Evolutionary conservation across 1,140 invertebrate genomes (phyloP).

Genomic region (Agrypnia vestita): DNA sequence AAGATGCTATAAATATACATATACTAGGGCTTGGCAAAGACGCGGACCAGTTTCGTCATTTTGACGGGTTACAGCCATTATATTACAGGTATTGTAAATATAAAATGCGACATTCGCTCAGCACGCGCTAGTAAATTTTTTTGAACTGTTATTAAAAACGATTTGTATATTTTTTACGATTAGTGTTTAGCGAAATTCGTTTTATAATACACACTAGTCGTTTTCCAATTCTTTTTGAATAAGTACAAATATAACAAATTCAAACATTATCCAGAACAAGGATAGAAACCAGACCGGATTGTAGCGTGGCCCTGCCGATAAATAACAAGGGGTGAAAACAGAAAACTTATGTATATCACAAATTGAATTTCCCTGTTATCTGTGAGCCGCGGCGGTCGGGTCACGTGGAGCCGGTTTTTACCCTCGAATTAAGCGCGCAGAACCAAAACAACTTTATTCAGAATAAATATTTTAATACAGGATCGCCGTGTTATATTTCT

Average conservation of each 20-base stretch:
- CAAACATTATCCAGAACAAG: neutral
- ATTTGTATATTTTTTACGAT: neutral
- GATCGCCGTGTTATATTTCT: neutral
- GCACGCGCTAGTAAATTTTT: no score
- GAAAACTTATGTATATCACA: constrained; percentile 53
- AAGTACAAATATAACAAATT: neutral
- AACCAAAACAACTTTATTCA: neutral
- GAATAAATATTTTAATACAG: neutral
- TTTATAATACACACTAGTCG: neutral
- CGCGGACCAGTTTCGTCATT: neutral
- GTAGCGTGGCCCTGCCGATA: constrained; percentile 9
- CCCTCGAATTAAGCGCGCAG: neutral
- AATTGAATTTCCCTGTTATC: constrained; percentile 57
- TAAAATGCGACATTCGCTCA: no score
- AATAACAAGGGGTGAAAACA: constrained; percentile 29
- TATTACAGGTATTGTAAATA: no score
- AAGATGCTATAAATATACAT: no score
- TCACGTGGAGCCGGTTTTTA: neutral
- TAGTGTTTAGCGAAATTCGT: neutral
- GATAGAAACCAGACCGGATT: constrained; percentile 31
- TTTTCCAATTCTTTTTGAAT: neutral
- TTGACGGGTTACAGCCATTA: no score
- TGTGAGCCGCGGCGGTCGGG: neutral
- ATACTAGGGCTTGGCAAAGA: neutral
- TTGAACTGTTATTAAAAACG: neutral